Evolutionary conservation across 2,888 invertebrate species (phyloP).

Genomic region (Drosophila bunnanda): DNA sequence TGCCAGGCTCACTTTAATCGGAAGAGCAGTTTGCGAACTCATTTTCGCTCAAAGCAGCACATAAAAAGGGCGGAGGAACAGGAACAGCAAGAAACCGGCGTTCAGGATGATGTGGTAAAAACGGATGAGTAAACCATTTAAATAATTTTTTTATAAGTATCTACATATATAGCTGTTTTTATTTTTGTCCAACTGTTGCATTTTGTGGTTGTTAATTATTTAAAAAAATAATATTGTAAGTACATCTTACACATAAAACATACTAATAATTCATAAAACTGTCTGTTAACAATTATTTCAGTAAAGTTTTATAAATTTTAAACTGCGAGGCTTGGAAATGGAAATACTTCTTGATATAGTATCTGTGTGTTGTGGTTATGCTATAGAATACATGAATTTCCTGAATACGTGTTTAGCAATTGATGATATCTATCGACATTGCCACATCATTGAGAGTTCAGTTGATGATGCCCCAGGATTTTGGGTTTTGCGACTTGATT

Average conservation of each 20-base stretch:
- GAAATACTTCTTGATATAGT: background rate
- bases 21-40: slow-evolving; percentile 46
- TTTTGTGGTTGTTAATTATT: background rate
- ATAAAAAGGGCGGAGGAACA: slow-evolving; percentile 18
- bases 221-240: background rate
- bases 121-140: background rate
- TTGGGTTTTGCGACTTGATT: background rate
- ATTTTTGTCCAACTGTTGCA: background rate
- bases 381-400: background rate
- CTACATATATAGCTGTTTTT: background rate
- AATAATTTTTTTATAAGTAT: background rate
- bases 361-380: background rate
- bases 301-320: background rate
- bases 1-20: slow-evolving; percentile 56
- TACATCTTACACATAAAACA: no score
- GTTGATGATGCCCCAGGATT: no score
- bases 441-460: no score
- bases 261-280: no score
- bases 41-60: slow-evolving; percentile 52
- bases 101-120: no score
- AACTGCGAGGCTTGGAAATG: background rate
- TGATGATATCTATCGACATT: no score
- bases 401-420: background rate
- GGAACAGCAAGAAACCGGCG: background rate
- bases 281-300: background rate